These are phyloP conservation scores for Rhabdornis inornatus DNA, from an alignment of 2,113 vertebrate species.

Conservation along the genomic window DNA sequence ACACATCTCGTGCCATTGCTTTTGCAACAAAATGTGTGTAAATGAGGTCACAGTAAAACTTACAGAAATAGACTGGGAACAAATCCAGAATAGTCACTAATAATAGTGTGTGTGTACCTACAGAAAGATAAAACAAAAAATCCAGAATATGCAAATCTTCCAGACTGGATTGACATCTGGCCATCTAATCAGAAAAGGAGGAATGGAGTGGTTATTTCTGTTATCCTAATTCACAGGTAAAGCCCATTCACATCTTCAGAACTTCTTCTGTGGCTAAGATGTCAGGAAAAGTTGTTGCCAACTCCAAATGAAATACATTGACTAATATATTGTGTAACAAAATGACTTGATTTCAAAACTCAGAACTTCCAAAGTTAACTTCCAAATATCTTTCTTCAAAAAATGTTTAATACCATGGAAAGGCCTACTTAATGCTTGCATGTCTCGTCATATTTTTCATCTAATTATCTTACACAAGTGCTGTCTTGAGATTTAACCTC, in stretches of 20 bases:
- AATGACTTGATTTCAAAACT: not conserved
- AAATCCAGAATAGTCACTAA: not conserved
- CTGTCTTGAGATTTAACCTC: slow-evolving; percentile 3
- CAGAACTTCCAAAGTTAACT: not conserved
- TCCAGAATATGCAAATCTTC: not conserved
- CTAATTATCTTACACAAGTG: slow-evolving; percentile 16
- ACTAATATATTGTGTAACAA: not conserved
- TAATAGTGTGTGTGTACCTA: not conserved
- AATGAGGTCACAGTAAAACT: not conserved
- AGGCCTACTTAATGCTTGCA: not conserved
- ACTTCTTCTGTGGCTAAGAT: not conserved
- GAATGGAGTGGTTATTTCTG: not conserved
- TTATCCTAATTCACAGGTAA: not conserved
- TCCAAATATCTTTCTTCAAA: slow-evolving; percentile 3
- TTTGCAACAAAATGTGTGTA: not conserved
- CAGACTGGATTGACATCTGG: not conserved
- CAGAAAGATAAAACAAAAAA: not conserved
- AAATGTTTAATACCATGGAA: not conserved
- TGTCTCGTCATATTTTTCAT: slow-evolving; percentile 24
- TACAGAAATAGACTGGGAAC: not conserved
- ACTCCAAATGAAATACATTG: not conserved
- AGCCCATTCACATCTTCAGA: not conserved
- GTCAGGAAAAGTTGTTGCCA: not conserved
- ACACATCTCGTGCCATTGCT: not conserved
- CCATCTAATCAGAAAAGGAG: not conserved